Evolutionary conservation across 1,140 invertebrate genomes (phyloP), one percentile per base, ranked within the genome.

Genomic region (Papilio aristodemus): DNA sequence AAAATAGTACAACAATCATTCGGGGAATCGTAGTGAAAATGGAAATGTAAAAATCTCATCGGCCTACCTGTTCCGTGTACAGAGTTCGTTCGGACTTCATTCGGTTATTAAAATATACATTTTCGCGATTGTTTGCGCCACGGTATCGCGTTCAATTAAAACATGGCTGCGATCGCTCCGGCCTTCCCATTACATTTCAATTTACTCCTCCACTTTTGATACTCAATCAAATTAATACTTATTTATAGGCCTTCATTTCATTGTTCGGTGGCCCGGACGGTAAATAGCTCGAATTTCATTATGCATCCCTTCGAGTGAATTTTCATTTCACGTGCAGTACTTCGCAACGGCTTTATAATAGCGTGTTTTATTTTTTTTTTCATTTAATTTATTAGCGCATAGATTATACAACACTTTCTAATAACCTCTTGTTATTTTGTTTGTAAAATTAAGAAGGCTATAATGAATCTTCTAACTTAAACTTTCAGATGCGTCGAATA

Each of bases 81-180:
- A 50, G 54, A 38, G 27, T 67, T 50, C 54, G 36, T 11, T n/a
- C 36, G 38, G 60, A 64, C 36, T 72, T 64, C 50, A 72, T 72
- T 50, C 50, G 36, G 67, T 69, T 69, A 69, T 72, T 72, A 64
- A 69, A 72, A 70, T 70, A 69, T 69, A 72, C 68, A 72, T 71
- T 72, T 72, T 27, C 25, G 13, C 63, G 36, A 46, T 46, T 66
- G 63, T 66, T 50, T 64, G 60, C 38, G 11, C 60, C 39, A 27
- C 60, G 60, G 38, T 64, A 43, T 64, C 38, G 22, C 36, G 60
- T 64, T 64, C 60, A 64, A 64, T 64, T 64, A 64, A 64, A 63
- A 63, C 60, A 43, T 25, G 19, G 60, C 17, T 19, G 60, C 59
- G 59, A 11, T 43, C 59, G 14, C 59, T 9, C 36, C 22, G 22